phyloP scores from a whole-genome alignment of 2,888 invertebrate species.

The Yponomeuta evonymella region DNA sequence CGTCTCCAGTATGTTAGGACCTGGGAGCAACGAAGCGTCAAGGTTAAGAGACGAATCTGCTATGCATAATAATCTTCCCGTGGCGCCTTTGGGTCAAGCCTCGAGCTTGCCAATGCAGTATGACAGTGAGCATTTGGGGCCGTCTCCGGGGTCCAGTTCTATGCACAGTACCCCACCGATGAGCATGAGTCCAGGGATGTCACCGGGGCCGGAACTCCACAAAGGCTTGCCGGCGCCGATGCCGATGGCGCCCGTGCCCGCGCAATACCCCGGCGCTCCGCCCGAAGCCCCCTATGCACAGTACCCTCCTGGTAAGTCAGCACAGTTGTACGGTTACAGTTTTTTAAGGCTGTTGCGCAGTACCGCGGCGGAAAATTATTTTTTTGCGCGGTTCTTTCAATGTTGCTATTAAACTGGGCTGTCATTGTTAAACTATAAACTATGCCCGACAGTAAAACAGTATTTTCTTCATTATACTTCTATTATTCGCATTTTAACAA shows the following conservation, averaged over 20 bases:
- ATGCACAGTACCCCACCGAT: conserved; percentile 16
- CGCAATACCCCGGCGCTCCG: conserved; percentile 42
- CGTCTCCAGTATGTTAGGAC: conserved; percentile 58
- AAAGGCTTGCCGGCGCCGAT: conserved; percentile 28
- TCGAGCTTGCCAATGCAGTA: conserved; percentile 28
- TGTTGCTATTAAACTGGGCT: no score
- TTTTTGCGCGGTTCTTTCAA: no score
- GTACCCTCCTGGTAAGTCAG: conserved; percentile 59
- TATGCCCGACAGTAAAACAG: no score
- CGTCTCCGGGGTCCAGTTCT: conserved; percentile 24
- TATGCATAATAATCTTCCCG: conserved; percentile 28
- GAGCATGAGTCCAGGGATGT: background rate
- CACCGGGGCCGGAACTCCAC: conserved; percentile 12
- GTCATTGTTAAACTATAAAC: no score
- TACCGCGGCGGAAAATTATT: no score
- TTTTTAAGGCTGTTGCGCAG: no score
- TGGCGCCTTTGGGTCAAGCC: conserved; percentile 35
- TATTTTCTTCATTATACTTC: no score
- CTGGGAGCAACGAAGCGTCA: conserved; percentile 23
- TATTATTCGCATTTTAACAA: no score
- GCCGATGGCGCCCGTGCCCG: conserved; percentile 30
- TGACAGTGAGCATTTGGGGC: conserved; percentile 25
- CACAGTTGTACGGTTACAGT: background rate
- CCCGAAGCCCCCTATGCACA: conserved; percentile 57
- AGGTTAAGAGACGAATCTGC: conserved; percentile 21